A percentile compares a stretch with the other conserved stretches of the same genome.
Conservation (phyloP, 2,113 vertebrate species). For the Herpetotheres cachinnans region DNA sequence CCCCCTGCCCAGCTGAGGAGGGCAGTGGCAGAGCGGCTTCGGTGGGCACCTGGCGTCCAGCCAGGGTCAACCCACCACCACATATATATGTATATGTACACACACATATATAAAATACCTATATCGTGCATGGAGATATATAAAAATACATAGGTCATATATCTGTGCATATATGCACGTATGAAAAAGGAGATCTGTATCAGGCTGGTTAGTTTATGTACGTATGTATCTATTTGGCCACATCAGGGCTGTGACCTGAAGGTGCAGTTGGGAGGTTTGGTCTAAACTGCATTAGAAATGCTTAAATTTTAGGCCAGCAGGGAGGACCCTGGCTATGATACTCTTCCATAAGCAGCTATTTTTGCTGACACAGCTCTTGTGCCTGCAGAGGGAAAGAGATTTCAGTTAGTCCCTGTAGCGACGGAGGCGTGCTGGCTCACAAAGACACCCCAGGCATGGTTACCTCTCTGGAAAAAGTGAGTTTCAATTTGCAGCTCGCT, state of each 20-base stretch:
- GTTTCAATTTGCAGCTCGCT: neutral
- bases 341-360: neutral
- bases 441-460: neutral
- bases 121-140: neutral
- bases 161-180: neutral
- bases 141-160: neutral
- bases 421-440: fast-evolving
- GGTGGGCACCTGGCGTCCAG: neutral
- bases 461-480: neutral
- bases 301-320: neutral
- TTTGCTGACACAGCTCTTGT: neutral
- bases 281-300: neutral
- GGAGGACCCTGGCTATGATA: neutral
- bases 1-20: too few species aligned
- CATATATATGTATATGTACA: neutral
- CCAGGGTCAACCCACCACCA: neutral
- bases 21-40: neutral
- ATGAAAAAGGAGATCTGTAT: neutral
- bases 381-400: neutral
- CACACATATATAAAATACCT: neutral
- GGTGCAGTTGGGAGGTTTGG: neutral
- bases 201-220: neutral
- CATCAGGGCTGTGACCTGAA: neutral
- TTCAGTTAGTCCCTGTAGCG: neutral
- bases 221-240: fast-evolving